A percentile compares a stretch with the other conserved stretches of the same genome.
phyloP scores from a whole-genome alignment of 2,888 invertebrate species.

The Eustalomyia histrio region DNA sequence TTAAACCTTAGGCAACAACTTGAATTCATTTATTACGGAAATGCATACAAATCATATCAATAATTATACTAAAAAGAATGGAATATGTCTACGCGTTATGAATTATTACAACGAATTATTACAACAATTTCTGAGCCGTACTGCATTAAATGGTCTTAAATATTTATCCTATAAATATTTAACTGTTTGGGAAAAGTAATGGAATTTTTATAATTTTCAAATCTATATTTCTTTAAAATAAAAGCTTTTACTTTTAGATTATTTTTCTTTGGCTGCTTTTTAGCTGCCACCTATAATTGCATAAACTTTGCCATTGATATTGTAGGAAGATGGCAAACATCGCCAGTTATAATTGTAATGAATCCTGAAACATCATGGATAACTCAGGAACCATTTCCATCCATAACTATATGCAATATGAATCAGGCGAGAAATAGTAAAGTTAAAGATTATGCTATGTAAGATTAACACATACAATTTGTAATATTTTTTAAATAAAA shows the following conservation, averaged over 20 bases:
- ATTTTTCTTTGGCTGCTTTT: conserved; percentile 86
- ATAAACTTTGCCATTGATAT: conserved; percentile 86
- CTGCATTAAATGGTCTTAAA: conserved; percentile 86
- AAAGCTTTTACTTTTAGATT: conserved; percentile 79
- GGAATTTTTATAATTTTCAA: no score
- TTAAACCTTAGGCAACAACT: no score
- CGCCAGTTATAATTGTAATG: conserved; percentile 88
- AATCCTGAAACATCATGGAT: conserved; percentile 85
- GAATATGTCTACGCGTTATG: conserved; percentile 17
- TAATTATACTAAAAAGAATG: not conserved
- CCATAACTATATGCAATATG: conserved; percentile 91
- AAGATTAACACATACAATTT: conserved; percentile 29
- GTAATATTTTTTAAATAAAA: no score
- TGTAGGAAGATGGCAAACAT: conserved; percentile 85
- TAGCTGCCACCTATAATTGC: conserved; percentile 83
- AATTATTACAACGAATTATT: conserved; percentile 33
- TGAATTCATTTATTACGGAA: not conserved
- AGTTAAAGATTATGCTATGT: conserved; percentile 68
- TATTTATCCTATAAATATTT: conserved; percentile 82
- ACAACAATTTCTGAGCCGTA: conserved; percentile 83
- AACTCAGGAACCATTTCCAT: conserved; percentile 87
- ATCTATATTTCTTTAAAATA: no score
- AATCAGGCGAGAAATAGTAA: conserved; percentile 86
- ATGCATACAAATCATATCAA: not conserved
- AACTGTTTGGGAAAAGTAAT: conserved; percentile 69